A percentile compares a stretch with the other conserved stretches of the same genome.
These are phyloP conservation scores for Cerastis rubricosa DNA, from an alignment of 2,888 invertebrate genomes.

Conservation along the genomic window DNA sequence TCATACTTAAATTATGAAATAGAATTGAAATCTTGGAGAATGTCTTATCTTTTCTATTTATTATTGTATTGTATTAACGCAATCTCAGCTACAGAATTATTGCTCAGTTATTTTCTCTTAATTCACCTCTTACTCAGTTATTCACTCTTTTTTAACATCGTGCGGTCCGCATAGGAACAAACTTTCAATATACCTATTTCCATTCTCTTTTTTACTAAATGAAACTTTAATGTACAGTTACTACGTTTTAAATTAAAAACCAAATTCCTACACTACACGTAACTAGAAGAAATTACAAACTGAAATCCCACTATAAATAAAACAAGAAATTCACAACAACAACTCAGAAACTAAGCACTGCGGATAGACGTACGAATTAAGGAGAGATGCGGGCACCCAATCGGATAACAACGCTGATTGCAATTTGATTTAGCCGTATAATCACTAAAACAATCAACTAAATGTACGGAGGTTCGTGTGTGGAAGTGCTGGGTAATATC, in stretches of 20 bases:
- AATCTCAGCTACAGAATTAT: not conserved
- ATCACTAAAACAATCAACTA: constrained; percentile 71
- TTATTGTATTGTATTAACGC: no score
- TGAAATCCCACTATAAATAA: constrained; percentile 18
- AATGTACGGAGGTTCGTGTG: constrained; percentile 57
- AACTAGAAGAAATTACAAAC: constrained; percentile 17
- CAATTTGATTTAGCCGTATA: constrained; percentile 72
- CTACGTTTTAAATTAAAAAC: not conserved
- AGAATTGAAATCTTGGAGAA: not conserved
- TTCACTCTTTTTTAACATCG: not conserved
- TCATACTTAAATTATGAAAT: not conserved
- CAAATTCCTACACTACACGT: not conserved
- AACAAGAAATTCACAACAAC: constrained; percentile 31
- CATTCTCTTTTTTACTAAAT: not conserved
- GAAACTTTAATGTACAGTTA: not conserved
- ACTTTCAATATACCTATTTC: not conserved
- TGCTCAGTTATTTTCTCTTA: not conserved
- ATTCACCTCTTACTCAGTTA: no score
- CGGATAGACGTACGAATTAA: constrained; percentile 57
- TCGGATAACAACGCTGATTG: constrained; percentile 70
- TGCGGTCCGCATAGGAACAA: not conserved
- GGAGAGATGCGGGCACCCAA: constrained; percentile 58
- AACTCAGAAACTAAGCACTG: constrained; percentile 34
- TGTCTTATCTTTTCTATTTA: not conserved
- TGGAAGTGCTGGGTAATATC: constrained; percentile 52